Evolutionary conservation across 2,113 vertebrate genomes (phyloP), one percentile per base, ranked within the genome.

Genomic region (Leucopternis melanops): DNA sequence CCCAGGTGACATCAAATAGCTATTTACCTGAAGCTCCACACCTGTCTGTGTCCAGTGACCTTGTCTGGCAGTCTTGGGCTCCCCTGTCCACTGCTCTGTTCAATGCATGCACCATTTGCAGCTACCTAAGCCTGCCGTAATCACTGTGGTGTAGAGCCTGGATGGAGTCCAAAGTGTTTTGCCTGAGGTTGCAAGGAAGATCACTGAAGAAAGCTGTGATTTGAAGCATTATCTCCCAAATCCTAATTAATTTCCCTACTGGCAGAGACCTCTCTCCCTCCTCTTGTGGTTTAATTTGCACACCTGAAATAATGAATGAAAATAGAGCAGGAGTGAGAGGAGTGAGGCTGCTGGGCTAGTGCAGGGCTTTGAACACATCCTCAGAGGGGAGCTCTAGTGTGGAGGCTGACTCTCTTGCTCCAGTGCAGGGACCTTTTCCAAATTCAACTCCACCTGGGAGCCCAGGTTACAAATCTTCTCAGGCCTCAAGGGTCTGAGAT

Each of bases 301-400:
- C 86, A 89, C 62, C 91, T 95, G 96, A 94, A 94, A 95, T 91
- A 94, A 91, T 73, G 89, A 90, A 85, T 91, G 67, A 86, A 95
- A 95, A 92, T 15, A 66, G 84, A 94, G 58, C 66, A 92, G 73
- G 78, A 92, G 70, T 55, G 58, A 89, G 70, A 65, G 32, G 32
- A 65, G 25, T 0, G 4, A 88, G 67, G 47, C 42, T 79, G 3
- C 42, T 92, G 73, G 9, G 32, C 27, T 57, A 32, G 9, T 70
- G 63, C 32, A 70, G 54, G 71, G 27, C 62, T 91, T 69, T 72
- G 78, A 94, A 86, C 20, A 57, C 34, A 59, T 25, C 57, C 47
- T 83, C 13, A 1, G 25, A 75, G 62, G 25, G 15, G 29, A 94
- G 65, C 25, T 89, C 10, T 0, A 31, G 13, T 7, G 10, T 36